These are phyloP conservation scores for Hoplias malabaricus DNA, from an alignment of 2,113 vertebrate species.

Conservation along the genomic window DNA sequence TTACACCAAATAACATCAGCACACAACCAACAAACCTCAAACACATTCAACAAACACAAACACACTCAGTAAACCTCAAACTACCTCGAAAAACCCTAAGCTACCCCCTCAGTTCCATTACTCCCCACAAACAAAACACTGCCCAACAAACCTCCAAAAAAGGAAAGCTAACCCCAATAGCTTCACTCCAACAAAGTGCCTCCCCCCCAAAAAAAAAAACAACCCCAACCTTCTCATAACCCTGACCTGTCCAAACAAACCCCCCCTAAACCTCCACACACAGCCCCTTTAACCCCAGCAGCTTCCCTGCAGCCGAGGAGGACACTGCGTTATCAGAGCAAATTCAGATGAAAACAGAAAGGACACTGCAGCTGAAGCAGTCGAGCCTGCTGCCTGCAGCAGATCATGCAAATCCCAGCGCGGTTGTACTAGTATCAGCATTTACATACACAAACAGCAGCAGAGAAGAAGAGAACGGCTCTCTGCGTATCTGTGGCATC, in stretches of 20 bases:
- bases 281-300: no score
- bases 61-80: no score
- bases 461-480: background rate
- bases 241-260: background rate
- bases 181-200: background rate
- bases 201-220: background rate
- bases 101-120: no score
- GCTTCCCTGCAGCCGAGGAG: background rate
- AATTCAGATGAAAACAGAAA: background rate
- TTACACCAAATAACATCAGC: no score
- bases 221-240: no score
- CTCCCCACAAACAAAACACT: no score
- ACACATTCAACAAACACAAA: no score
- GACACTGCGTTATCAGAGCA: background rate
- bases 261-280: no score
- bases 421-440: background rate
- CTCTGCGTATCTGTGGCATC: background rate
- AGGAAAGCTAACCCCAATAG: no score
- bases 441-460: slow-evolving; percentile 6
- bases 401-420: slow-evolving; percentile 27
- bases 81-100: no score
- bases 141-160: no score
- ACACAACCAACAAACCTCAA: no score
- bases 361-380: background rate
- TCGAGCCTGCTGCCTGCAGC: background rate